phyloP scores from a whole-genome alignment of 2,113 vertebrate species.

The Odocoileus hemionus region DNA sequence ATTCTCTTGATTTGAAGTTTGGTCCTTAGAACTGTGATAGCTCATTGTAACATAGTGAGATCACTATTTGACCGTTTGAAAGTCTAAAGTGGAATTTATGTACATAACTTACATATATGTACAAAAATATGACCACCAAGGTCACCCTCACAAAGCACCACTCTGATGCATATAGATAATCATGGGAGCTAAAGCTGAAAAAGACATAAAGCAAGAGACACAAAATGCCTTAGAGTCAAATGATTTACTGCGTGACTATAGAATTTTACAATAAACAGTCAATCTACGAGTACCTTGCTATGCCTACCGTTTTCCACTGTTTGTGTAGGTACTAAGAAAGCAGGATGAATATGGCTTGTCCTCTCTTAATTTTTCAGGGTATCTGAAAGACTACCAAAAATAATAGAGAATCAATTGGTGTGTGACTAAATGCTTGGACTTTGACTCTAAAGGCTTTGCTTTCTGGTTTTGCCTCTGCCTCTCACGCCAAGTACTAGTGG shows the following conservation, averaged over 20 bases:
- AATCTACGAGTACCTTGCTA: accelerated
- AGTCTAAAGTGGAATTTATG: neutral
- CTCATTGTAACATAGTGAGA: neutral
- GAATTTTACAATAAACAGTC: no score
- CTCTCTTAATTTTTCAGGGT: neutral
- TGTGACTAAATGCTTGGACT: neutral
- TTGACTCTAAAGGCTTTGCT: neutral
- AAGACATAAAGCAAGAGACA: neutral
- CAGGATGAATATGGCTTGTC: neutral
- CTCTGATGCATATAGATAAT: neutral
- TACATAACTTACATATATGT: neutral
- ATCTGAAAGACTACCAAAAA: neutral
- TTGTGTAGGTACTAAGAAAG: neutral
- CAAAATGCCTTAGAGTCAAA: neutral
- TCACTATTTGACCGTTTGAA: neutral
- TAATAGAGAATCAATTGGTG: neutral
- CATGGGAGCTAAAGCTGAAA: neutral
- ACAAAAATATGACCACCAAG: neutral
- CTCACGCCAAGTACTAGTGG: neutral
- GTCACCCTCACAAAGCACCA: neutral
- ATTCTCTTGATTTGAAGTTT: neutral
- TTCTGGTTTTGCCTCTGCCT: neutral
- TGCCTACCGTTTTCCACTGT: neutral
- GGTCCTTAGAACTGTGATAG: neutral
- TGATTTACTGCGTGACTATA: neutral